Conservation (phyloP, 2,888 invertebrate species). For the Buathra laborator region DNA sequence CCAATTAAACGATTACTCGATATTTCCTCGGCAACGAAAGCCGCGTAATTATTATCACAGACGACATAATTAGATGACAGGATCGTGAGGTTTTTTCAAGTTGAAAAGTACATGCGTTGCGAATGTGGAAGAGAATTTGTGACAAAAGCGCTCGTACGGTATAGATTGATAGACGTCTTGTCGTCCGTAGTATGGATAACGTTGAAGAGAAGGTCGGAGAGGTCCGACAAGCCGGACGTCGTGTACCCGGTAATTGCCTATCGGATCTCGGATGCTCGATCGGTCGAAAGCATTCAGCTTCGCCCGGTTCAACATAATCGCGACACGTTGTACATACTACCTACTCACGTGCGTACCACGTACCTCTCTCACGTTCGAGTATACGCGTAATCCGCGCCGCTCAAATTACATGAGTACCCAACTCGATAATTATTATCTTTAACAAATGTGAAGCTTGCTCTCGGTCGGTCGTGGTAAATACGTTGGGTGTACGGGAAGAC, state of each 20-base stretch:
- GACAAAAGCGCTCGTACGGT: not conserved
- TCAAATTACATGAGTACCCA: conserved; percentile 78
- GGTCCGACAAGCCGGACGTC: conserved; percentile 76
- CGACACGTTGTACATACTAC: conserved; percentile 78
- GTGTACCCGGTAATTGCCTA: conserved; percentile 81
- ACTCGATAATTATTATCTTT: conserved; percentile 78
- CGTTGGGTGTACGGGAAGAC: conserved; percentile 10
- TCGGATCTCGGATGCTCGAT: conserved; percentile 78
- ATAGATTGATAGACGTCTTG: conserved; percentile 52
- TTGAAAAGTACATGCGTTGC: not conserved
- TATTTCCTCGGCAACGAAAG: not conserved
- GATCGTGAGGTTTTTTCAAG: not conserved
- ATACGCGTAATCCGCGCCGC: conserved; percentile 71
- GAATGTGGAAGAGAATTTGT: not conserved
- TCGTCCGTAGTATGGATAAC: conserved; percentile 36
- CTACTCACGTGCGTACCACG: conserved; percentile 27
- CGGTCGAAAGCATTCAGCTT: conserved; percentile 68
- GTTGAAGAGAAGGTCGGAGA: conserved; percentile 41
- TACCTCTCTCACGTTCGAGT: conserved; percentile 34
- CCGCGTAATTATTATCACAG: not conserved
- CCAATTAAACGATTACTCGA: not conserved
- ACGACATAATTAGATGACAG: not conserved
- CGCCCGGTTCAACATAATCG: conserved; percentile 78
- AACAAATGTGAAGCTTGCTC: conserved; percentile 74
- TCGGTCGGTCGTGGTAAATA: not conserved